Evolutionary conservation across 2,797 vertebrate species (phyloP).

Genomic region (Linurgus olivaceus): DNA sequence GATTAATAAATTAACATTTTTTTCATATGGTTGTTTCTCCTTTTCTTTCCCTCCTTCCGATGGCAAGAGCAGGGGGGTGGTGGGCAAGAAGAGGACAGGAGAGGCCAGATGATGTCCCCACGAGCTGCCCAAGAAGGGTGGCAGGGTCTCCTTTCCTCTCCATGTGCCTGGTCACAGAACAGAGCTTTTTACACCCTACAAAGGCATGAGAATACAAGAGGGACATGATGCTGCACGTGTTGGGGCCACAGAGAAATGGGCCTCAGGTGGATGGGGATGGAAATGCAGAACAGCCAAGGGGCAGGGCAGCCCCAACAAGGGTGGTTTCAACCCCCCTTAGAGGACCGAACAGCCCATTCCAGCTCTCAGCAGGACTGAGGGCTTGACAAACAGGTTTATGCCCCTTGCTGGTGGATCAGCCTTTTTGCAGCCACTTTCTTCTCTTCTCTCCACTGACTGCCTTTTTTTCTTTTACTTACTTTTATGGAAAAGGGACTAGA

Average conservation of each 20-base stretch:
- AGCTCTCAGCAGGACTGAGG: fast-evolving
- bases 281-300: not conserved
- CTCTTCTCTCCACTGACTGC: not conserved
- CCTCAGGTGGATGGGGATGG: fast-evolving
- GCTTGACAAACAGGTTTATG: not conserved
- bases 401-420: not conserved
- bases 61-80: not conserved
- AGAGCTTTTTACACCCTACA: not conserved
- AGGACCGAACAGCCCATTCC: not conserved
- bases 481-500: not conserved
- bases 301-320: fast-evolving
- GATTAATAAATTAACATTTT: slow-evolving; percentile 90
- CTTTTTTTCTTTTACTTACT: not conserved
- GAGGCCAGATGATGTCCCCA: not conserved
- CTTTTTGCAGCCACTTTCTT: not conserved
- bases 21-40: slow-evolving; percentile 75
- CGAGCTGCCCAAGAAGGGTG: not conserved
- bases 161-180: fast-evolving
- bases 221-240: fast-evolving
- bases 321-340: not conserved
- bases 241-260: not conserved
- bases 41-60: slow-evolving; percentile 48
- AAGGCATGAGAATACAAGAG: fast-evolving
- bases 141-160: not conserved
- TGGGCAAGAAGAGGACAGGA: not conserved